phyloP scores from a whole-genome alignment of 2,797 vertebrate genomes.

The Microchirus variegatus region DNA sequence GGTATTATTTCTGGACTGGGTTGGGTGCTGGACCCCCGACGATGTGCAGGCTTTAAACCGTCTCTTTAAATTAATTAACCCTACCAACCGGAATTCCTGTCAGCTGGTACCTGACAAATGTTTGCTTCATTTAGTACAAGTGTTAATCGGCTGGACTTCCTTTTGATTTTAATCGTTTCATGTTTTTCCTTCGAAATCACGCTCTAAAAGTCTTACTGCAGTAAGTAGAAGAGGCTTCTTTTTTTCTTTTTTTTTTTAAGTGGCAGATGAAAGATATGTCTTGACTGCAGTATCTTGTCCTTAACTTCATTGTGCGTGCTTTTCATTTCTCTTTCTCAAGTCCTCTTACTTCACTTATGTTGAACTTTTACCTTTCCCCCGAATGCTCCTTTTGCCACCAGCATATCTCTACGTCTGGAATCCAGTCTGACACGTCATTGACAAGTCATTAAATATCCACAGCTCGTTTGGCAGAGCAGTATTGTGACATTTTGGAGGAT shows the following conservation, averaged over 20 bases:
- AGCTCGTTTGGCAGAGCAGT: too few species aligned
- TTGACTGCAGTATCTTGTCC: neutral
- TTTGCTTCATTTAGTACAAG: conserved; percentile 24
- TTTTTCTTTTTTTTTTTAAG: too few species aligned
- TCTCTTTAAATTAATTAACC: conserved; percentile 27
- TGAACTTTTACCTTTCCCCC: neutral
- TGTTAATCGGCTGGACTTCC: conserved; percentile 25
- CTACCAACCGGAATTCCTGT: conserved; percentile 31
- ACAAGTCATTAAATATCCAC: neutral
- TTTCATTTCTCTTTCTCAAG: neutral
- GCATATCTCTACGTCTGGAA: neutral
- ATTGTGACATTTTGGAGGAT: neutral
- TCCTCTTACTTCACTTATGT: neutral
- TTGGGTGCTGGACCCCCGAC: neutral
- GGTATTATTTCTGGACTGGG: neutral
- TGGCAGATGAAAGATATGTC: conserved; percentile 24
- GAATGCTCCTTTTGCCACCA: neutral
- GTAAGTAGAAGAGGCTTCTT: neutral
- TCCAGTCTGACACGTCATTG: neutral
- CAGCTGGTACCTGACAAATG: neutral
- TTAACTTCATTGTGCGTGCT: neutral
- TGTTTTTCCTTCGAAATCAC: neutral
- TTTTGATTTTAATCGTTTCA: conserved; percentile 12
- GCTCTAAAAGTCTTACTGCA: neutral
- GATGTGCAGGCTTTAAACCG: neutral